Evolutionary conservation across 2,113 vertebrate genomes (phyloP).

Genomic region (Petrocephalus microphthalmus): DNA sequence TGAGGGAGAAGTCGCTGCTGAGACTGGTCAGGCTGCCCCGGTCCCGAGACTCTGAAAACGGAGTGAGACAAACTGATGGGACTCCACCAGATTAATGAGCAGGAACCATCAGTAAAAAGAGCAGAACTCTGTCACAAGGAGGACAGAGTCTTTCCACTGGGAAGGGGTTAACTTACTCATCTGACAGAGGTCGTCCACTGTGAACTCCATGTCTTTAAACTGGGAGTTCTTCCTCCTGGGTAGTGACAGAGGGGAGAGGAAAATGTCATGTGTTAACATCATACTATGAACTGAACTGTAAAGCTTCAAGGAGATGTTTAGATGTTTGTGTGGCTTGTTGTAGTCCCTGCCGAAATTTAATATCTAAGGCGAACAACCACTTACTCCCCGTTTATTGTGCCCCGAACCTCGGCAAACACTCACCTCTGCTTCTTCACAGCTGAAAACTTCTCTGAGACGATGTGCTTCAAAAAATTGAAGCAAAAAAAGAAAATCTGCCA

Average conservation of each 20-base stretch:
- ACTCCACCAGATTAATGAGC: not conserved
- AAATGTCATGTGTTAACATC: not conserved
- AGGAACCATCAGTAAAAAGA: not conserved
- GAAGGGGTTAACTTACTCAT: constrained; percentile 70
- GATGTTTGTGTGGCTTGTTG: not conserved
- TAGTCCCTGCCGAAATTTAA: not conserved
- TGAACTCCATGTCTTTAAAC: constrained; percentile 73
- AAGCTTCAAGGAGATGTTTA: not conserved
- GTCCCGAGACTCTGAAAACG: constrained; percentile 69
- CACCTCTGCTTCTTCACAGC: constrained; percentile 82
- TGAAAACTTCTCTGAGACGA: constrained; percentile 95
- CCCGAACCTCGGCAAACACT: constrained; percentile 19
- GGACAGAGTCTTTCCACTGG: no score
- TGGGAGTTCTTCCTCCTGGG: constrained; percentile 85
- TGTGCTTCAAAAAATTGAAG: constrained; percentile 99
- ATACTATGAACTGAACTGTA: not conserved
- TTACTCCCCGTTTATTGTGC: not conserved
- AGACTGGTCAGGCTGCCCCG: constrained; percentile 89
- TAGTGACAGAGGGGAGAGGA: not conserved
- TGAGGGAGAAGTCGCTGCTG: constrained; percentile 90
- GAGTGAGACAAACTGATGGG: not conserved
- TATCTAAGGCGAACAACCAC: not conserved
- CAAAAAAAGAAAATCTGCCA: constrained; percentile 98
- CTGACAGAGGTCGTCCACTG: constrained; percentile 86
- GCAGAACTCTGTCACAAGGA: not conserved